Percentiles rank a stretch among this genome's conserved stretches.
Evolutionary conservation across 2,113 vertebrate genomes (phyloP).

Genomic region (Barnardius zonarius): DNA sequence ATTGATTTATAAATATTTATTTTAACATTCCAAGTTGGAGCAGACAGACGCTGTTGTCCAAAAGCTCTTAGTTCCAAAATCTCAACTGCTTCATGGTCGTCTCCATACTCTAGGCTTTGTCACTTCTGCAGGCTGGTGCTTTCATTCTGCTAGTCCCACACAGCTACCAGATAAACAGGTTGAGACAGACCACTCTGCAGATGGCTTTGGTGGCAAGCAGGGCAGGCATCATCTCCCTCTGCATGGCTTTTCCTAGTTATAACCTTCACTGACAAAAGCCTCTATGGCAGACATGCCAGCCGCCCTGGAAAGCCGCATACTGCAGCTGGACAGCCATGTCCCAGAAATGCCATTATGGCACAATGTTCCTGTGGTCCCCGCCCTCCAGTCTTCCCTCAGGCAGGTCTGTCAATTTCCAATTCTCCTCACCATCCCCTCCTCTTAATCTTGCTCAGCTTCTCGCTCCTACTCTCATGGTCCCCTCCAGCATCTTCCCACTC

Average conservation of each 20-base stretch:
- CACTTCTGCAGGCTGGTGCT: not conserved
- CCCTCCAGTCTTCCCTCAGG: rapidly evolving
- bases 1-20: slow-evolving; percentile 35
- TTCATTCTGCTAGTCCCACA: not conserved
- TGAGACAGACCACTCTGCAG: not conserved
- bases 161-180: not conserved
- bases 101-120: not conserved
- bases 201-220: not conserved
- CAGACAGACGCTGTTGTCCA: not conserved
- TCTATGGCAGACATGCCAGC: rapidly evolving
- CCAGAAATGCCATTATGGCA: not conserved
- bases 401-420: not conserved
- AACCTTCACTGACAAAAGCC: not conserved
- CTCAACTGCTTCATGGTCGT: rapidly evolving
- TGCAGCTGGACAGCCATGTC: not conserved
- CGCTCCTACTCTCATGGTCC: not conserved
- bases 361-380: rapidly evolving
- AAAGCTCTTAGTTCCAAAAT: not conserved
- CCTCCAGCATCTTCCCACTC: not conserved
- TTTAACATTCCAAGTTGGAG: not conserved
- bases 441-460: not conserved
- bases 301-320: rapidly evolving
- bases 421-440: not conserved
- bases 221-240: not conserved
- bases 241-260: not conserved